phyloP scores from a whole-genome alignment of 2,113 vertebrate genomes.

The Formicarius rufipectus region DNA sequence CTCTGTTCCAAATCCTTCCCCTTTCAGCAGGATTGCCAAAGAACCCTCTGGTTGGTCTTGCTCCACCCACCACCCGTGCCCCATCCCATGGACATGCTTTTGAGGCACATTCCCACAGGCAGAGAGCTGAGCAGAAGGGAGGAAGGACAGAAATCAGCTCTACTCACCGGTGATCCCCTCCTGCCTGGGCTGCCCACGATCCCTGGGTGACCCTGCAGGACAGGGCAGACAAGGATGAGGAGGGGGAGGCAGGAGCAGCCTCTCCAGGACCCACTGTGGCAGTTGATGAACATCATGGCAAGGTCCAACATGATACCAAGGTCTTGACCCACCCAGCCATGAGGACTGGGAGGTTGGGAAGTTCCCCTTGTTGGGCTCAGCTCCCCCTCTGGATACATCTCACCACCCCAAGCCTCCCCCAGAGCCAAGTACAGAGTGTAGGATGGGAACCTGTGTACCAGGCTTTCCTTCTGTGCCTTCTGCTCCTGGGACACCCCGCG shows the following conservation, averaged over 20 bases:
- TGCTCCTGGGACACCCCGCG: slow-evolving; percentile 73
- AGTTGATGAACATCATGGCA: not conserved
- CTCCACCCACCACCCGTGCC: not conserved
- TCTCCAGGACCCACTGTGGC: not conserved
- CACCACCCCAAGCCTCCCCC: not conserved
- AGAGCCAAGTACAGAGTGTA: slow-evolving; percentile 36
- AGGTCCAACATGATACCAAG: not conserved
- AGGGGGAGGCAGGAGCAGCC: not conserved
- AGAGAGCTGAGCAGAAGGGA: not conserved
- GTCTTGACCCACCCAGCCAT: rapidly evolving
- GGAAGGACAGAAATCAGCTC: not conserved
- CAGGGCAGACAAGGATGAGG: not conserved
- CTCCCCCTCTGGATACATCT: not conserved
- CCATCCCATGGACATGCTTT: not conserved
- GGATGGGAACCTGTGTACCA: slow-evolving; percentile 80
- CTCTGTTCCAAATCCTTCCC: not conserved
- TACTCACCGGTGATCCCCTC: slow-evolving; percentile 76
- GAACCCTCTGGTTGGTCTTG: rapidly evolving
- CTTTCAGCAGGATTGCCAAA: not conserved
- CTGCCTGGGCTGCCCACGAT: slow-evolving; percentile 67
- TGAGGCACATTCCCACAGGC: not conserved
- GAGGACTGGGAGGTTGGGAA: not conserved
- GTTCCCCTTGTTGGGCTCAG: not conserved
- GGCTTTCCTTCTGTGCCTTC: slow-evolving; percentile 75
- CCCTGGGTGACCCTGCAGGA: slow-evolving; percentile 77